Evolutionary conservation across 2,888 invertebrate genomes (phyloP).

Genomic region (Drosophila mettleri): DNA sequence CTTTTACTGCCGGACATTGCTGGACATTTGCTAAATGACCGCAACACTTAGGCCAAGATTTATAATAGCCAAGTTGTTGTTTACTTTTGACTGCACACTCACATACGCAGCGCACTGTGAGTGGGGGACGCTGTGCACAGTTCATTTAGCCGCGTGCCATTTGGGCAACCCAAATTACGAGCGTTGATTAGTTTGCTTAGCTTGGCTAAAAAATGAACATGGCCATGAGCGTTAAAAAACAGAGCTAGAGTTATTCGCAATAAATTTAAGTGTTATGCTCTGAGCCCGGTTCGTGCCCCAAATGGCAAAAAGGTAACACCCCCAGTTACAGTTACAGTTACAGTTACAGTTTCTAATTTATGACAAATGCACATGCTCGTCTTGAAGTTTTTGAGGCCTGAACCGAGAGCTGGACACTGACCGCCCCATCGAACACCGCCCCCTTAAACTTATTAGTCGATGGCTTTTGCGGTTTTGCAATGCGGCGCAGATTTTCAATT

Average conservation of each 20-base stretch:
- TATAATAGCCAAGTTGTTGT: slow-evolving; percentile 72
- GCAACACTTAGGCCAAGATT: slow-evolving; percentile 81
- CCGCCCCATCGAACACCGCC: slow-evolving; percentile 7
- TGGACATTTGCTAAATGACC: slow-evolving; percentile 79
- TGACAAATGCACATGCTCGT: slow-evolving; percentile 77
- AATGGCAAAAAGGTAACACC: slow-evolving; percentile 57
- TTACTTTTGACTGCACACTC: slow-evolving; percentile 69
- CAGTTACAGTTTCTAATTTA: slow-evolving; percentile 77
- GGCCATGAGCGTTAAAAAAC: slow-evolving; percentile 37
- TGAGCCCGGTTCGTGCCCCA: slow-evolving; percentile 21
- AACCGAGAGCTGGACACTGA: slow-evolving; percentile 24
- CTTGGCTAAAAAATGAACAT: slow-evolving; percentile 57
- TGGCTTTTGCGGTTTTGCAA: slow-evolving; percentile 66
- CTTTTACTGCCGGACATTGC: slow-evolving; percentile 69
- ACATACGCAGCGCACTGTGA: slow-evolving; percentile 19
- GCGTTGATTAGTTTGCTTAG: slow-evolving; percentile 75
- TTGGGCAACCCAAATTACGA: slow-evolving; percentile 48
- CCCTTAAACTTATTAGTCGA: slow-evolving; percentile 61
- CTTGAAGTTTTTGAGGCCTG: slow-evolving; percentile 62
- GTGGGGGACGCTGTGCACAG: slow-evolving; percentile 64
- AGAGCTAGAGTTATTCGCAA: slow-evolving; percentile 71
- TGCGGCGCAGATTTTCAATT: slow-evolving; percentile 68
- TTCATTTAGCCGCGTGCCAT: slow-evolving; percentile 68
- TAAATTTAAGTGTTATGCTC: slow-evolving; percentile 71
- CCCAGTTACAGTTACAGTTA: slow-evolving; percentile 68